A percentile compares a stretch with the other conserved stretches of the same genome.
Evolutionary conservation across 2,888 invertebrate genomes (phyloP).

Genomic region (Chrysodeixis includens): DNA sequence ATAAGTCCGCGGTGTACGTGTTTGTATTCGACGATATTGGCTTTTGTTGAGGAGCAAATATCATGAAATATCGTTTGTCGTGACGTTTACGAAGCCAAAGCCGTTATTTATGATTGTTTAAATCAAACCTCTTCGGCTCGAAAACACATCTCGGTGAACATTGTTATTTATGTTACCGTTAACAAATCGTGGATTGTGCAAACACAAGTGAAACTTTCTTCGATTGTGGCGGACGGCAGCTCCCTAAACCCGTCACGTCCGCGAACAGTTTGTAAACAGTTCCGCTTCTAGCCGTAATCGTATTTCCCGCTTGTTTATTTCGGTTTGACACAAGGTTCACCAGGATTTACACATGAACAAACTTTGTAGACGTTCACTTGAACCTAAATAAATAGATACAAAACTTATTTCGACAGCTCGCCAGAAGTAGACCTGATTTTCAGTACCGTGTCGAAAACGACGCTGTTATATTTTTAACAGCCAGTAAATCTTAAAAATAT

Average conservation of each 20-base stretch:
- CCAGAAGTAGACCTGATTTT: conserved; percentile 56
- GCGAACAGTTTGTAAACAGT: conserved; percentile 80
- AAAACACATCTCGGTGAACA: conserved; percentile 36
- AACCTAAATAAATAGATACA: conserved; percentile 60
- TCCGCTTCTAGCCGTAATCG: conserved; percentile 76
- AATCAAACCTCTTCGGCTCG: conserved; percentile 43
- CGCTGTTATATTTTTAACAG: conserved; percentile 67
- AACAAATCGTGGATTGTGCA: conserved; percentile 67
- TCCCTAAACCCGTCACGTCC: conserved; percentile 69
- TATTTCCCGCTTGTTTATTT: conserved; percentile 80
- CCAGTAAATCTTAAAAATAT: conserved; percentile 72
- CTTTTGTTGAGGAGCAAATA: conserved; percentile 77
- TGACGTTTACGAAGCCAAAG: conserved; percentile 47
- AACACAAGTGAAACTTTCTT: conserved; percentile 67
- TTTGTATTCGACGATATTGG: conserved; percentile 79
- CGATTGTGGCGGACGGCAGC: conserved; percentile 58
- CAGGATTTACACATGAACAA: conserved; percentile 67
- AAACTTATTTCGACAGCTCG: conserved; percentile 34
- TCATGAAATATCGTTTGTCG: conserved; percentile 69
- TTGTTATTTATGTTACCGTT: conserved; percentile 65
- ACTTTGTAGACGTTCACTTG: conserved; percentile 65
- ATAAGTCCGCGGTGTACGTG: conserved; percentile 77
- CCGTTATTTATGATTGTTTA: conserved; percentile 53
- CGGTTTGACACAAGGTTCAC: conserved; percentile 73
- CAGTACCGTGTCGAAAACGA: conserved; percentile 57